Conservation (phyloP, 2,888 invertebrate genomes). For the Alviniconcha strummeri region DNA sequence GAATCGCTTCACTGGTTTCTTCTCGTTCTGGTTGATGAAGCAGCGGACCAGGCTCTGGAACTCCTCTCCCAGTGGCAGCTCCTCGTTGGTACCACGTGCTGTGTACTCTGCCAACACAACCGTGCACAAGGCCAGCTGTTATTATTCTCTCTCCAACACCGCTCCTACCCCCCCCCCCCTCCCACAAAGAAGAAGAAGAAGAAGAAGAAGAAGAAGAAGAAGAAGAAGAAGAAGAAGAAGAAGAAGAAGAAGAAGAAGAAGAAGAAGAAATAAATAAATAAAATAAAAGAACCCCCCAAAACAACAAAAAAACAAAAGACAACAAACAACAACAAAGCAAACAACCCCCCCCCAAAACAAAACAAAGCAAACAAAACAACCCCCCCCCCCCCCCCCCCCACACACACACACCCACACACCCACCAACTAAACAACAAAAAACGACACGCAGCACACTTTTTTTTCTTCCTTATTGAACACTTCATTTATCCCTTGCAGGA, state of each 20-base stretch:
- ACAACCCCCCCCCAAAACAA: no score
- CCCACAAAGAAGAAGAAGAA: no score
- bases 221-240: no score
- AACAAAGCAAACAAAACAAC: background rate
- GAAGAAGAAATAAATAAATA: no score
- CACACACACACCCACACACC: background rate
- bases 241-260: no score
- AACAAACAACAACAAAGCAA: no score
- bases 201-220: no score
- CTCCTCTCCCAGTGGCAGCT: slow-evolving; percentile 71
- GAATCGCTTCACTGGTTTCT: slow-evolving; percentile 61
- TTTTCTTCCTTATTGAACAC: no score
- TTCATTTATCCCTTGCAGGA: no score
- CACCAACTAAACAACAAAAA: background rate
- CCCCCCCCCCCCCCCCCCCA: background rate
- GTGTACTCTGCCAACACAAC: slow-evolving; percentile 64
- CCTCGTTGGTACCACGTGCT: slow-evolving; percentile 68
- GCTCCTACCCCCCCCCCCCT: no score
- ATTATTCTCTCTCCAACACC: background rate
- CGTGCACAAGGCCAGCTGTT: background rate
- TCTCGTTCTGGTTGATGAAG: slow-evolving; percentile 63
- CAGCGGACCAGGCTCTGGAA: slow-evolving; percentile 69
- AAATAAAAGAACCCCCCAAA: no score
- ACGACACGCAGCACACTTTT: background rate
- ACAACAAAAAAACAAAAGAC: no score